A percentile compares a stretch with the other conserved stretches of the same genome.
phyloP scores from a whole-genome alignment of 2,797 vertebrate species.

The Triplophysa bombifrons region DNA sequence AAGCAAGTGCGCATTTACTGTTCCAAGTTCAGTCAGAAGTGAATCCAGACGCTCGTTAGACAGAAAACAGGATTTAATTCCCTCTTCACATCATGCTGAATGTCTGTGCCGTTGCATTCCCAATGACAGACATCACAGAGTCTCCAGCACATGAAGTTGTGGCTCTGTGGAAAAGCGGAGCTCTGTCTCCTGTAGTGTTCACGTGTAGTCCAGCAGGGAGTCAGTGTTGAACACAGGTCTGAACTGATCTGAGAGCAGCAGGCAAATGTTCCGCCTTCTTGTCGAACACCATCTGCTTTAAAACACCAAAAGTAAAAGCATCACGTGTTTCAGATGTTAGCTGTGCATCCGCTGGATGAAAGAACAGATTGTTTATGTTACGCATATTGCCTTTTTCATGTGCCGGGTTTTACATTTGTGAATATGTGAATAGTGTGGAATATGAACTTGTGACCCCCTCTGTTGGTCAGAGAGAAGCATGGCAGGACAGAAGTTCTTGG shows the following conservation, averaged over 20 bases:
- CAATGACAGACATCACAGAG: slow-evolving; percentile 47
- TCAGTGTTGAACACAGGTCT: not conserved
- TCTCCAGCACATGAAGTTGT: slow-evolving; percentile 44
- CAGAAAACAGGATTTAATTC: slow-evolving; percentile 49
- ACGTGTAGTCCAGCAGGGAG: not conserved
- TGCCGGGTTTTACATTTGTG: not conserved
- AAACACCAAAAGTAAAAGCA: not conserved
- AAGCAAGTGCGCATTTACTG: slow-evolving; percentile 37
- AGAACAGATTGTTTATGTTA: not conserved
- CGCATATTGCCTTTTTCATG: not conserved
- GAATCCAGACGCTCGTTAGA: slow-evolving; percentile 48
- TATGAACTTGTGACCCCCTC: slow-evolving; percentile 55
- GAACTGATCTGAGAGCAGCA: slow-evolving; percentile 37
- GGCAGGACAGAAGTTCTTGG: not conserved
- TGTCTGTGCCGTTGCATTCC: slow-evolving; percentile 39
- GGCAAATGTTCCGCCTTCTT: slow-evolving; percentile 27
- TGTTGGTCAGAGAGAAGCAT: slow-evolving; percentile 41
- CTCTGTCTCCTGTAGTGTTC: not conserved
- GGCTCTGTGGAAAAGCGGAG: not conserved
- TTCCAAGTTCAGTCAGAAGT: slow-evolving; percentile 47
- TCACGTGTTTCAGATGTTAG: not conserved
- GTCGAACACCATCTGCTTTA: slow-evolving; percentile 28
- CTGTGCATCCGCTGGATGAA: not conserved
- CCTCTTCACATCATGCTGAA: slow-evolving; percentile 40
- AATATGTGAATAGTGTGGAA: slow-evolving; percentile 17